Evolutionary conservation across 2,888 invertebrate species (phyloP), one percentile per base, ranked within the genome.

Genomic region (Thelaira solivaga): DNA sequence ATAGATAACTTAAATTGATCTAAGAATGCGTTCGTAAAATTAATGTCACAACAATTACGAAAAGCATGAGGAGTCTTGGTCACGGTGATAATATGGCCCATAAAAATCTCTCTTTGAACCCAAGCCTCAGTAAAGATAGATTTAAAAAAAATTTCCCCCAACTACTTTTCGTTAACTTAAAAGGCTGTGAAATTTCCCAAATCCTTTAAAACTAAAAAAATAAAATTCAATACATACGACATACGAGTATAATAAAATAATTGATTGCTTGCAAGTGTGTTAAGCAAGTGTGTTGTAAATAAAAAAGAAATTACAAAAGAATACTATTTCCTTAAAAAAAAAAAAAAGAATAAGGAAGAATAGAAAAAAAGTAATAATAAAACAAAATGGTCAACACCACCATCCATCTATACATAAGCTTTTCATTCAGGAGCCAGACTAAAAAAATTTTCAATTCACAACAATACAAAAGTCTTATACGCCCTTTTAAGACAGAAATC

Each of bases 241-340:
- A 39, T 34, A 22, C 16, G 36, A n/a, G n/a, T 26, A 5, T 26
- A 6, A 6, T 5, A 26, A 26, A 5, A 26, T 26, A 5, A 5
- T 26, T 31, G 55, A 10, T 13, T 45, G 10, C 34, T 45, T 53
- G 20, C 18, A 45, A 26, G 18, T 57, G 47, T 39, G 29, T 36
- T 68, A 13, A 26, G 22, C 43, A 55, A 7, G 24, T 29, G 24
- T 24, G 18, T n/a, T n/a, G n/a, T 47, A 47, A 67, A 55, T 10
- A 72, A 71, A 76, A 67, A 29, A n/a, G n/a, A 62, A 72, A 76
- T 67, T 53, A 55, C 72, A 76, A 67, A 67, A 72, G 62, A 62
- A 67, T 57, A 16, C 29, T 41, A 67, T 72, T 76, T 67, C 24
- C 67, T 59, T 16, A 36, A 57, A 69, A 26, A 45, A 13, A 43